These are phyloP conservation scores for Drosophila melanogaster DNA, from an alignment of 1,140 invertebrate genomes.

Conservation along the genomic window DNA sequence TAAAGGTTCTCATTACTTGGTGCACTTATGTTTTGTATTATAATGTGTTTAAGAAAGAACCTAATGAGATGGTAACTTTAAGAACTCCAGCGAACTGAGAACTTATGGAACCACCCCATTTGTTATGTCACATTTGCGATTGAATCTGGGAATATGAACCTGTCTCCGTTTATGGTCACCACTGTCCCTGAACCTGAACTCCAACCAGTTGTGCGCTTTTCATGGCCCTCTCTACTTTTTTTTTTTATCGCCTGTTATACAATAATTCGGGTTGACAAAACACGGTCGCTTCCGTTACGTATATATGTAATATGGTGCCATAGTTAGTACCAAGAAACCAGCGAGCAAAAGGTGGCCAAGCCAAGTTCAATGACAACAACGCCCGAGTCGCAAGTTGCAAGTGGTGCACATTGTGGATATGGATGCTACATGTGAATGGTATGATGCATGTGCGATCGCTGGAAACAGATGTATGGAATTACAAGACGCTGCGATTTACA, in stretches of 20 bases:
- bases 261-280: constrained; percentile 44
- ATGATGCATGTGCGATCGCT: constrained; percentile 34
- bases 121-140: constrained; percentile 15
- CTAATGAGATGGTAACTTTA: neutral
- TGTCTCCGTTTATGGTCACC: constrained; percentile 10
- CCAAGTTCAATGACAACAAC: constrained; percentile 66
- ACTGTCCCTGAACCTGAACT: constrained; percentile 12
- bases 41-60: neutral
- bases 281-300: constrained; percentile 68
- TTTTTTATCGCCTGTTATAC: constrained; percentile 34
- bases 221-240: constrained; percentile 12
- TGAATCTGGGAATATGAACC: constrained; percentile 17
- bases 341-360: constrained; percentile 47
- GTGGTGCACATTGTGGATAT: neutral
- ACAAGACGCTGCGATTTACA: constrained; percentile 73
- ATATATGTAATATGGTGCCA: constrained; percentile 8
- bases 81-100: neutral
- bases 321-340: constrained; percentile 30
- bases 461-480: constrained; percentile 67
- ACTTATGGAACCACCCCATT: neutral
- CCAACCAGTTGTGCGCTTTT: constrained; percentile 11
- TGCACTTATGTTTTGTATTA: neutral
- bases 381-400: constrained; percentile 21
- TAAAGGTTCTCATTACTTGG: neutral
- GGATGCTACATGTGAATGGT: neutral